Conservation (phyloP, 1,140 invertebrate species). For the Chrysomallon squamiferum region DNA sequence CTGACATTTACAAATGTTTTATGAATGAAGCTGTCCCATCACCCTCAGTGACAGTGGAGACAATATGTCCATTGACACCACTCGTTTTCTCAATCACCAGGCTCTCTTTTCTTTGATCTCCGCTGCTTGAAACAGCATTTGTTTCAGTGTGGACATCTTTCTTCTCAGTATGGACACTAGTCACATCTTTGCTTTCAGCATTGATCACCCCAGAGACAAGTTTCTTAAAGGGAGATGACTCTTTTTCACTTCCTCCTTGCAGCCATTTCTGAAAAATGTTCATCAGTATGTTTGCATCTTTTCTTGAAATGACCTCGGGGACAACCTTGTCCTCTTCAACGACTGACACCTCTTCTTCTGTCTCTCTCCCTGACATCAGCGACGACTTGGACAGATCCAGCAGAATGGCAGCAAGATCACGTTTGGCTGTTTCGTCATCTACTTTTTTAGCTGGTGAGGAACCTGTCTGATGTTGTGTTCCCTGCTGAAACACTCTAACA, state of each 20-base stretch:
- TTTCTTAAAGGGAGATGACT: slow-evolving; percentile 3
- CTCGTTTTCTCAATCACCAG: too few species aligned
- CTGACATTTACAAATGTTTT: too few species aligned
- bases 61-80: too few species aligned
- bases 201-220: background rate
- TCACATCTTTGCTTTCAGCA: background rate
- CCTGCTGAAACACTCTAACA: background rate
- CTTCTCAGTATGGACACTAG: too few species aligned
- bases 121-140: too few species aligned
- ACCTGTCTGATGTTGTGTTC: background rate
- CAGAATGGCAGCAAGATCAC: slow-evolving; percentile 8
- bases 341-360: background rate
- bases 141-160: too few species aligned
- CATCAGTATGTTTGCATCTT: slow-evolving; percentile 1
- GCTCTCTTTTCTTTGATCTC: too few species aligned
- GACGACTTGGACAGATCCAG: background rate
- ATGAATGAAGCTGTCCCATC: too few species aligned
- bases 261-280: slow-evolving; percentile 11
- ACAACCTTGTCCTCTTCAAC: slow-evolving; percentile 12
- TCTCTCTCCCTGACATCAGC: background rate
- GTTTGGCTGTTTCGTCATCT: slow-evolving; percentile 1
- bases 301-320: slow-evolving; percentile 3
- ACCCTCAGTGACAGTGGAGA: too few species aligned
- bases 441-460: background rate
- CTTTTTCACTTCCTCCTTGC: background rate